Evolutionary conservation across 2,888 invertebrate genomes (phyloP), one percentile per base, ranked within the genome.

Genomic region (Agriopis leucophaearia): DNA sequence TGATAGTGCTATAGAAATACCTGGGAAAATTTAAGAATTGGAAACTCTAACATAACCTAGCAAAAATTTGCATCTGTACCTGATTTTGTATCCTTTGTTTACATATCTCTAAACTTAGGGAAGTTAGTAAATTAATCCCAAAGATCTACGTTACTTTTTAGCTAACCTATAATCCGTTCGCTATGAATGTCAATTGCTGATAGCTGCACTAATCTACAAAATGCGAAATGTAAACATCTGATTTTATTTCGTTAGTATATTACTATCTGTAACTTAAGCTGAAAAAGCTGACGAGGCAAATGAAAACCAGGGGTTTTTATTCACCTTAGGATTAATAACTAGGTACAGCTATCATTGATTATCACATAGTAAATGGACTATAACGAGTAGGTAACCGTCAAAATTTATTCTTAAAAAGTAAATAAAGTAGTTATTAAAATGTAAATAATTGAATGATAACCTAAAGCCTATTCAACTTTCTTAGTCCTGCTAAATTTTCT

Each of bases 51-150:
- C 40, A 59, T 45, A 52, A 58, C 27, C 42, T 18, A 44, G 8
- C 42, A 18, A 42, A 66, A 72, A 61, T 75, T 74, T 68, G 64
- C 77, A 74, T 74, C 80, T 84, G 86, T 87, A 87, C 87, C 87
- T 88, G 85, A 87, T 70, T 79, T 69, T 74, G 70, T 74, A 76
- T 73, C 70, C 63, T 27, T 27, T 27, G 27, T 27, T 27, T 71
- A 55, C 54, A 59, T 52, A 74, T 54, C 15, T 54, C 15, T 54
- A 10, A 83, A 76, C 67, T 73, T 80, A 82, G 78, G 76, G 71
- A 75, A 81, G 80, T 81, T 78, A 51, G 79, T 81, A 76, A 73
- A 73, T 78, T 78, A 51, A 83, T 79, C 80, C 87, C 87, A 88
- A 88, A 88, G 87, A 87, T 86, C 81, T 79, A 71, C 78, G 77